Base-by-base conservation (phyloP, 64 coral and sea anemone species). In the Montipora efflorescens region DNA sequence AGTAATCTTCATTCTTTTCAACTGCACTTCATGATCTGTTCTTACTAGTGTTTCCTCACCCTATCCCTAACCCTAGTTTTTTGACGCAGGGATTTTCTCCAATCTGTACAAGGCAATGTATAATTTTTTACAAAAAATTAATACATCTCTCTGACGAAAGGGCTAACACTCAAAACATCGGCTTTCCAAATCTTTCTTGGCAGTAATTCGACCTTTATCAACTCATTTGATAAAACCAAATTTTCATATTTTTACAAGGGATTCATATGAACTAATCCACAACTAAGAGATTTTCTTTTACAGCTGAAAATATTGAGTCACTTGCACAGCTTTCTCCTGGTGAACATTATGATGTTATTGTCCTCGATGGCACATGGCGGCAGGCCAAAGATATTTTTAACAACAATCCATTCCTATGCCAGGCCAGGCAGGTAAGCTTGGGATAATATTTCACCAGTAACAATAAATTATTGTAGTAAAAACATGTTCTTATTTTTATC, bases 281-380 rank as follows among this genome's bases (percentile, higher is more conserved):
- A 71, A 21, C 61, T 14, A 16, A 11, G 14, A 64, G 3, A 14
- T 64, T 64, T 64, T 64, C 61, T 64, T 64, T 64, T 16, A 48
- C 75, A 99, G 97, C 97, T 94, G 79, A 80, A 82, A 91, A 99
- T 94, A 84, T 99, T 8, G 84, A 78, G 61, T 90, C 58, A 76
- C 79, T 79, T 55, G 62, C 48, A 23, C 36, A 64, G 13, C 84
- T 48, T 79, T 18, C 51, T 36, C 64, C 87, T 0, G 51, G 67
- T 47, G 64, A 87, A 23, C 70, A 81, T 19, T 99, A 92, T 46
- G 94, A 99, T 16, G 58, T 99, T 43, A 92, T 99, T 88, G 95
- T 96, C 23, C 89, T 94, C 36, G 95, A 99, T 87, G 98, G 98
- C 10, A 99, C 98, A 72, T 99, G 98, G 98, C 58, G 95, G 76